These are phyloP conservation scores for Corythaeola cristata DNA, from an alignment of 2,113 vertebrate species.

Conservation along the genomic window DNA sequence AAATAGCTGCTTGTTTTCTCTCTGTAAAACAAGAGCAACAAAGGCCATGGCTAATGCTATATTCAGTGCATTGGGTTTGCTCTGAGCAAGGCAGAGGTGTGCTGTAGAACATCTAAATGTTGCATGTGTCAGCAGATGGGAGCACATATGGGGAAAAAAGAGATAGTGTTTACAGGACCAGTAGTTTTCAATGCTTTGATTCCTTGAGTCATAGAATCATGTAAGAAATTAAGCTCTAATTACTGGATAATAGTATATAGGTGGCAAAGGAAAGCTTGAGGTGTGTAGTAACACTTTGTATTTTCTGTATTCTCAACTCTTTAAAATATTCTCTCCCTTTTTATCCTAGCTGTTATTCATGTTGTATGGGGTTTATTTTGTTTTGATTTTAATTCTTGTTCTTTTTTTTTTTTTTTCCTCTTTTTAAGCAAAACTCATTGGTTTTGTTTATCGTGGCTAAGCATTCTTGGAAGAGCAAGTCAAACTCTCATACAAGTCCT, in stretches of 20 bases:
- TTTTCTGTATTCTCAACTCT: neutral
- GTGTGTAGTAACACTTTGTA: rapidly evolving
- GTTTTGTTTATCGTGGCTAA: neutral
- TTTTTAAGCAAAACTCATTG: neutral
- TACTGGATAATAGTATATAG: neutral
- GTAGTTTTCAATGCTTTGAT: neutral
- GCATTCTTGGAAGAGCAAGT: neutral
- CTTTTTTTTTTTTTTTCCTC: neutral
- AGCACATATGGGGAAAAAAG: neutral
- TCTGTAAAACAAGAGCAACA: neutral
- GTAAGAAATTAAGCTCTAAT: neutral
- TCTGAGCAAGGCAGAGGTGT: neutral
- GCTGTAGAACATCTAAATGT: neutral
- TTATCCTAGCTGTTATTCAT: neutral
- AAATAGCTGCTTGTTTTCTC: neutral
- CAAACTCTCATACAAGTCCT: neutral
- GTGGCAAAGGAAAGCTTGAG: neutral
- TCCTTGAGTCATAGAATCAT: neutral
- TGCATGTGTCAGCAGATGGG: neutral
- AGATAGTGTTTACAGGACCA: neutral
- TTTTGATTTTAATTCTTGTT: neutral
- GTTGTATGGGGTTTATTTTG: neutral
- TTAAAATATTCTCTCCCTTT: neutral
- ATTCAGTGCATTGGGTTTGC: neutral
- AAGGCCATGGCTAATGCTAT: neutral